phyloP scores from a whole-genome alignment of 2,113 vertebrate genomes.

The Coptodon rendalli region DNA sequence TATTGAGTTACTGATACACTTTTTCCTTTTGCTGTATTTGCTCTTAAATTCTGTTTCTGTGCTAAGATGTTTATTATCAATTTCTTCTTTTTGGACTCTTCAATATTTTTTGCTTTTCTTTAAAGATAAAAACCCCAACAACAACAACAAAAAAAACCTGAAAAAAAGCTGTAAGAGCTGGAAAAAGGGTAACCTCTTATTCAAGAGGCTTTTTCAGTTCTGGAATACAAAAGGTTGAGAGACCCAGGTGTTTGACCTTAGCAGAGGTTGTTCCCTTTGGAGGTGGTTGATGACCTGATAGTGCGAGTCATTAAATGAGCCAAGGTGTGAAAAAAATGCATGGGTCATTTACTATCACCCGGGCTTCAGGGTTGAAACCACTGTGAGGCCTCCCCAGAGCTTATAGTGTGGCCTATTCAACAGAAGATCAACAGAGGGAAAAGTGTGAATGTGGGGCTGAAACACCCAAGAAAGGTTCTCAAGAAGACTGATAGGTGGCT shows the following conservation, averaged over 20 bases:
- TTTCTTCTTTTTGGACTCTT: neutral
- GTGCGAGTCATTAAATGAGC: neutral
- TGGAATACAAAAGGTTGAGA: neutral
- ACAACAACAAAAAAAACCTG: neutral
- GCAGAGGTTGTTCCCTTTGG: neutral
- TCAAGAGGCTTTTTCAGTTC: neutral
- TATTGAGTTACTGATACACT: neutral
- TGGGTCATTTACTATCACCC: neutral
- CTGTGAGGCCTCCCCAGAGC: neutral
- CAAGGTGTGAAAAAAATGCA: neutral
- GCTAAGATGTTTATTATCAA: neutral
- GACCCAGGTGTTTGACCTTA: neutral
- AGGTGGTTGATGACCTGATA: neutral
- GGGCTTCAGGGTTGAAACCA: neutral
- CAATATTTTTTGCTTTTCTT: neutral
- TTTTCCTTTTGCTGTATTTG: neutral
- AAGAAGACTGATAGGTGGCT: neutral
- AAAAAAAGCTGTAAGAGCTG: neutral
- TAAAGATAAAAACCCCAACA: neutral
- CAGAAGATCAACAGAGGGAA: neutral
- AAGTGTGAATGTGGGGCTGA: neutral
- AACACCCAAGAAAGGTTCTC: neutral
- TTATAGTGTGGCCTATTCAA: neutral
- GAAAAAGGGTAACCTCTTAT: neutral
- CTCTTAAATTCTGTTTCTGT: neutral